Evolutionary conservation across 2,797 vertebrate genomes (phyloP).

Genomic region (Chromis chromis): DNA sequence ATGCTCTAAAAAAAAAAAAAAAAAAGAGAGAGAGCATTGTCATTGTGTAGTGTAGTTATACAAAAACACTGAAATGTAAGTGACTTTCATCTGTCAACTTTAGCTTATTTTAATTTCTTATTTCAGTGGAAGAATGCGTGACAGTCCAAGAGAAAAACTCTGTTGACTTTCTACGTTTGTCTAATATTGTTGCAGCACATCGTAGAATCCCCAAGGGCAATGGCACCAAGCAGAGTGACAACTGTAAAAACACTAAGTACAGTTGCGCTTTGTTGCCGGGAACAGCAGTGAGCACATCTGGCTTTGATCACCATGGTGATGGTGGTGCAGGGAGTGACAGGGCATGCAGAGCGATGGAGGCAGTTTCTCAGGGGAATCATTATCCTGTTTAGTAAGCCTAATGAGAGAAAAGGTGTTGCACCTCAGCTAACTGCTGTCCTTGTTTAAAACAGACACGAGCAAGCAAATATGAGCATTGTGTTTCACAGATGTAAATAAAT

Average conservation of each 20-base stretch:
- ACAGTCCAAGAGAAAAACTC: slow-evolving; percentile 16
- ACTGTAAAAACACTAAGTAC: slow-evolving; percentile 65
- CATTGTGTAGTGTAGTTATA: no score
- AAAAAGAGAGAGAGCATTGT: no score
- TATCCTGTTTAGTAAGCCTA: slow-evolving; percentile 85
- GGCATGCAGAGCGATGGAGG: slow-evolving; percentile 70
- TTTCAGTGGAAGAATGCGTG: slow-evolving; percentile 10
- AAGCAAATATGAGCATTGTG: slow-evolving; percentile 11
- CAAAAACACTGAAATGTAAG: neutral
- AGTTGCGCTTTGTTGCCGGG: slow-evolving; percentile 66
- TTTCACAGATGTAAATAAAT: slow-evolving; percentile 35
- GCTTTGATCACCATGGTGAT: slow-evolving; percentile 84
- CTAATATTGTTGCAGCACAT: slow-evolving; percentile 14
- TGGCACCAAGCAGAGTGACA: slow-evolving; percentile 62
- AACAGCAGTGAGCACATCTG: slow-evolving; percentile 76
- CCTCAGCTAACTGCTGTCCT: slow-evolving; percentile 64
- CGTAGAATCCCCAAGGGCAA: slow-evolving; percentile 54
- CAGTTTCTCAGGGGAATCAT: slow-evolving; percentile 80
- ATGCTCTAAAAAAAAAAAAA: neutral
- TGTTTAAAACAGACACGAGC: slow-evolving; percentile 44
- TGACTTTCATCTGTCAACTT: slow-evolving; percentile 22
- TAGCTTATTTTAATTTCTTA: slow-evolving; percentile 10
- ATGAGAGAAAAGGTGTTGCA: slow-evolving; percentile 82
- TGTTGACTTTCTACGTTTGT: slow-evolving; percentile 16
- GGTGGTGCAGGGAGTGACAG: slow-evolving; percentile 76